Conservation (phyloP, 2,888 invertebrate genomes). For the Automeris io region DNA sequence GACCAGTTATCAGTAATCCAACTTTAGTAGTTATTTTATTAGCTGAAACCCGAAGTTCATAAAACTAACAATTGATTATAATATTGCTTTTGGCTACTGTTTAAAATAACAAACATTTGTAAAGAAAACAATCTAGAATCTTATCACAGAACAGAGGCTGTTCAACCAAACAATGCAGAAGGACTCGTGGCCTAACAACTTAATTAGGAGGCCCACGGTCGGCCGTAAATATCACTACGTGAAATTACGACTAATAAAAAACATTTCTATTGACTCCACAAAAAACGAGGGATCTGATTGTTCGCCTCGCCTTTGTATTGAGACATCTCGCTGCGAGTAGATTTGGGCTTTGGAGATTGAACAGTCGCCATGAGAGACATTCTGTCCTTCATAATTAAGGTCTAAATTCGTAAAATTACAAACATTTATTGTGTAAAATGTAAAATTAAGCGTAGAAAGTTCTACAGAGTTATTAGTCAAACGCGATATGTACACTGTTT, state of each 20-base stretch:
- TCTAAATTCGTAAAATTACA: too few relatives aligned
- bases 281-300: constrained; percentile 69
- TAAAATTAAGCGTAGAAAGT: too few relatives aligned
- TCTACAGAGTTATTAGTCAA: too few relatives aligned
- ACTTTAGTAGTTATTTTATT: too few relatives aligned
- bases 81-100: constrained; percentile 65
- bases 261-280: constrained; percentile 74
- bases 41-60: too few relatives aligned
- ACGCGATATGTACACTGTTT: too few relatives aligned
- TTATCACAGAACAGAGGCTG: constrained; percentile 57
- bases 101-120: constrained; percentile 49
- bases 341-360: constrained; percentile 14
- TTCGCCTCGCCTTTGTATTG: constrained; percentile 64
- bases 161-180: constrained; percentile 64
- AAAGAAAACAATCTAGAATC: constrained; percentile 42
- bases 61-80: too few relatives aligned
- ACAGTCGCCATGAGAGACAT: constrained; percentile 14
- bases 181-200: constrained; percentile 68
- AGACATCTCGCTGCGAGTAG: constrained; percentile 61
- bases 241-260: constrained; percentile 75
- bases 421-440: too few relatives aligned
- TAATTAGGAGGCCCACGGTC: constrained; percentile 73
- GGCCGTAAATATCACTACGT: constrained; percentile 74
- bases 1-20: too few relatives aligned
- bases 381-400: constrained; percentile 23